Base-by-base conservation (phyloP, 2,113 vertebrate genomes). In the Pithys albifrons region DNA sequence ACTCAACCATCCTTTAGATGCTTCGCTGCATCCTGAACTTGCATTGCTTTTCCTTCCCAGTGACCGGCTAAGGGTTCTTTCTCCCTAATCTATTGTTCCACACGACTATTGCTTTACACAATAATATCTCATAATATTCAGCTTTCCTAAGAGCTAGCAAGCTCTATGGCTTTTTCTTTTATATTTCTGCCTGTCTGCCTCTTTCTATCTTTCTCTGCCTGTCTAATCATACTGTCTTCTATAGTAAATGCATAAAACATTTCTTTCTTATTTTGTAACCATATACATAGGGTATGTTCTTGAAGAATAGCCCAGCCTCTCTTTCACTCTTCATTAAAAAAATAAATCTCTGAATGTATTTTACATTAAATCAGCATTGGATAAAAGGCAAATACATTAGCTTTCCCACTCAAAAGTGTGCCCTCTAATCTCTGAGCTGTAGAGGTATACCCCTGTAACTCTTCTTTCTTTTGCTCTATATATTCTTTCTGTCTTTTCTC, bases 1-100 rank as follows among this genome's bases (percentile, higher is more conserved):
- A 84, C 93, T 96, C 96, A 96, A 85, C 91, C 91, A 92, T 96
- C 77, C 89, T 95, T 87, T 80, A 70, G 93, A 95, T 80, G 89
- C 93, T 94, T 95, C 27, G 1, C 59, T 92, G 88, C 83, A 88
- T 94, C 87, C 88, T 91, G 84, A 95, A 94, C 91, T 96, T 93
- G 85, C 2, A 0, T 41, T 92, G 61, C 88, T 85, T 94, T 89
- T 93, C 81, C 83, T 89, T 91, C 25, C 51, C 66, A 78, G 33
- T 61, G 67, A 82, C 70, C 85, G 37, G n/a, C 52, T 93, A 89
- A 89, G 66, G 65, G 51, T 62, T 94, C 83, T 95, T 90, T 94
- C 41, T 91, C 58, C 66, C 49, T 93, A 89, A 90, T 91, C 92
- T 96, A 72, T 95, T 95, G 90, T 91, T 96, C 92, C 92, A 88